Evolutionary conservation across 92 coral and sea anemone genomes (phyloP).

Genomic region (Chrysogorgia sp.): DNA sequence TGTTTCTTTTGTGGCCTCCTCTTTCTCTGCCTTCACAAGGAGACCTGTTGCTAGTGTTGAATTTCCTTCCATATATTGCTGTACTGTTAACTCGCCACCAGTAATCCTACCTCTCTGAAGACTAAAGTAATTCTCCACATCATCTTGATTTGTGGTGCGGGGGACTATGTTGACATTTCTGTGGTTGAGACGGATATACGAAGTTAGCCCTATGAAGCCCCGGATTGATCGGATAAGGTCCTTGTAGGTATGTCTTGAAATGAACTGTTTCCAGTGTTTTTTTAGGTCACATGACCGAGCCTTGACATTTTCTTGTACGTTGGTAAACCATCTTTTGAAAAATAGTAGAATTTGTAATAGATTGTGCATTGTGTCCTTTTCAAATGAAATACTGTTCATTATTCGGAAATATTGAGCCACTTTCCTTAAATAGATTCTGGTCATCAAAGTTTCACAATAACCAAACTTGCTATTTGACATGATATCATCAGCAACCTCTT

Average conservation of each 20-base stretch:
- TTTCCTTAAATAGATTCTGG: conserved; percentile 3
- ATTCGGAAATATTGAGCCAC: conserved; percentile 15
- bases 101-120: conserved; percentile 30
- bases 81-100: conserved; percentile 43
- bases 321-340: conserved; percentile 20
- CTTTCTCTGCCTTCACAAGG: conserved; percentile 24
- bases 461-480: conserved; percentile 40
- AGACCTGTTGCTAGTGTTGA: conserved; percentile 9
- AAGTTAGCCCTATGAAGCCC: conserved; percentile 17
- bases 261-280: conserved; percentile 41
- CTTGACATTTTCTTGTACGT: conserved; percentile 3
- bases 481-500: conserved; percentile 40
- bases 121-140: conserved; percentile 45
- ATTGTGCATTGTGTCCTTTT: not conserved
- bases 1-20: not conserved
- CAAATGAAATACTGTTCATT: conserved; percentile 34
- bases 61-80: conserved; percentile 44
- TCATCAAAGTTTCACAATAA: conserved; percentile 26
- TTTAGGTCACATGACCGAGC: not conserved
- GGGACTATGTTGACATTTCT: conserved; percentile 35
- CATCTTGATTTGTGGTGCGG: conserved; percentile 47
- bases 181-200: conserved; percentile 21
- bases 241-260: conserved; percentile 35
- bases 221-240: conserved; percentile 38
- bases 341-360: conserved; percentile 15